phyloP scores from a whole-genome alignment of 1,140 invertebrate genomes.

The Schlechtendalia chinensis region DNA sequence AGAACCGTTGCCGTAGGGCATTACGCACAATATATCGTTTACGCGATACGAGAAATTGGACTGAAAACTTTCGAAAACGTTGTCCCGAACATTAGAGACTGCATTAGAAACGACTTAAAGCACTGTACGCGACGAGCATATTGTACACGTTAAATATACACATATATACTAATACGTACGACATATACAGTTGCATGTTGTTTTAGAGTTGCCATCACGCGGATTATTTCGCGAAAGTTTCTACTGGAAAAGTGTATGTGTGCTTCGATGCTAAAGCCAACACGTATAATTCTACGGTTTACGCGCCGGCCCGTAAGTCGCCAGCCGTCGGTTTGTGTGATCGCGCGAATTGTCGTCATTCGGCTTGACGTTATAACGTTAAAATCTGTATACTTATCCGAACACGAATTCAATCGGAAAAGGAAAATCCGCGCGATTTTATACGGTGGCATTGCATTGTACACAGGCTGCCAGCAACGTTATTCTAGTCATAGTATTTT shows the following conservation, averaged over 20 bases:
- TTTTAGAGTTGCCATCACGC: neutral
- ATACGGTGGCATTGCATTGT: too few species aligned
- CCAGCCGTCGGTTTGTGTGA: neutral
- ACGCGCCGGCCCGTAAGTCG: too few species aligned
- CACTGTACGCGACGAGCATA: neutral
- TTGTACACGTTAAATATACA: too few species aligned
- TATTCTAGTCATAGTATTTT: too few species aligned
- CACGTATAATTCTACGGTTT: neutral
- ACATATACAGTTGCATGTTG: neutral
- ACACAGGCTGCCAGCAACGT: too few species aligned
- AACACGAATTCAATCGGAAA: too few species aligned
- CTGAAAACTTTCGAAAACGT: slow-evolving; percentile 20
- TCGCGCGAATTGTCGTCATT: too few species aligned
- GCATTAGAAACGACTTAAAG: neutral
- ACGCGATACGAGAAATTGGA: neutral
- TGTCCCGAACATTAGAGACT: neutral
- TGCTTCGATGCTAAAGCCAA: neutral
- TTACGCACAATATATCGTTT: too few species aligned
- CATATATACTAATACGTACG: neutral
- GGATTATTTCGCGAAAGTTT: slow-evolving; percentile 19
- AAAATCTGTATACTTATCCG: too few species aligned
- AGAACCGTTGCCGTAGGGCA: too few species aligned
- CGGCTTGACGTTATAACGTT: too few species aligned
- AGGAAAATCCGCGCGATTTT: too few species aligned
- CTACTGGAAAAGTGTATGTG: neutral